A percentile compares a stretch with the other conserved stretches of the same genome.
These are phyloP conservation scores for Nesidiocoris tenuis DNA, from an alignment of 2,888 invertebrate species.

Conservation along the genomic window DNA sequence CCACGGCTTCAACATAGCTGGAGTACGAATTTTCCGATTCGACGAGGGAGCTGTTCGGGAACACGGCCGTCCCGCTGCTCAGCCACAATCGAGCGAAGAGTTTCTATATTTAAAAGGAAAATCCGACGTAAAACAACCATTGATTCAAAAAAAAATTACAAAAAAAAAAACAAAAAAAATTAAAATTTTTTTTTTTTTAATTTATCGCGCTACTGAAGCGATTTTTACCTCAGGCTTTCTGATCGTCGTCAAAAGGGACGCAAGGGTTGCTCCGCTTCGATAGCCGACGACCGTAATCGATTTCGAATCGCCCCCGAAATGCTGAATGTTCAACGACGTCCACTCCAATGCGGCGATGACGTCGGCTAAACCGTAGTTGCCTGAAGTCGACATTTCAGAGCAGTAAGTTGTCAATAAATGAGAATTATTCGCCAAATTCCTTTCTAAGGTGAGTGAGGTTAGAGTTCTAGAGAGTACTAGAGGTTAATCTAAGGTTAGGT, in stretches of 20 bases:
- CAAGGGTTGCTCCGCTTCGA: constrained; percentile 79
- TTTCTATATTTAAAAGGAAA: constrained; percentile 56
- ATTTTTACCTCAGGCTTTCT: constrained; percentile 47
- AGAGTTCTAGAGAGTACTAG: no score
- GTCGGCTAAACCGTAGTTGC: constrained; percentile 80
- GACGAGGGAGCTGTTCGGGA: constrained; percentile 65
- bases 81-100: constrained; percentile 78
- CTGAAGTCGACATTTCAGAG: neutral
- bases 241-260: constrained; percentile 64
- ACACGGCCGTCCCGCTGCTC: constrained; percentile 72
- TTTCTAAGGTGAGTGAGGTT: no score
- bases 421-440: no score
- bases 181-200: neutral
- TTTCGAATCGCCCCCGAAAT: constrained; percentile 78
- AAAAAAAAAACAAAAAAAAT: neutral
- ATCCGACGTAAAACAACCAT: no score
- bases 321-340: constrained; percentile 76
- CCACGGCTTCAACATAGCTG: constrained; percentile 61
- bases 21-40: constrained; percentile 59
- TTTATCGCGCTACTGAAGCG: neutral
- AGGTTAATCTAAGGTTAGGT: no score
- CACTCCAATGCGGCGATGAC: constrained; percentile 73
- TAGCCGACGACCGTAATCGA: constrained; percentile 82
- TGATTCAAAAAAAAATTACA: neutral
- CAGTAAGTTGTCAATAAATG: neutral